A percentile compares a stretch with the other conserved stretches of the same genome.
Evolutionary conservation across 2,113 vertebrate species (phyloP).

Genomic region (Pterocles orientalis): DNA sequence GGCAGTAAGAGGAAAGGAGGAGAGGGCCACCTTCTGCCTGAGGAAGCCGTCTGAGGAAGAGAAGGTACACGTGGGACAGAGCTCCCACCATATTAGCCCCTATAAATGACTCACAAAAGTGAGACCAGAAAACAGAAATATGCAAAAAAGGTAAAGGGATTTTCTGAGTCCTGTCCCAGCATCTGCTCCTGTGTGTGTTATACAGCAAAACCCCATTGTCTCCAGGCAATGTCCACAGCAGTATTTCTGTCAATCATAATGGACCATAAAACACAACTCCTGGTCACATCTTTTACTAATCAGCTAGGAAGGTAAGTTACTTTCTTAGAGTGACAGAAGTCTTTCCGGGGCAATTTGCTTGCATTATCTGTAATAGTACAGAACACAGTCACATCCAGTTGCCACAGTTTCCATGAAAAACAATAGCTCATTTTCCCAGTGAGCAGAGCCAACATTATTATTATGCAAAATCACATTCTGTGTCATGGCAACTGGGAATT

Average conservation of each 20-base stretch:
- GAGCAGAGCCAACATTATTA: neutral
- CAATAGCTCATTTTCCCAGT: neutral
- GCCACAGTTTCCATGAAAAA: neutral
- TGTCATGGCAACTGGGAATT: constrained; percentile 7
- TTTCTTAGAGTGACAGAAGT: neutral
- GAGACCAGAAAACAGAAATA: neutral
- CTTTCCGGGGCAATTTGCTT: neutral
- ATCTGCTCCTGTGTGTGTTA: neutral
- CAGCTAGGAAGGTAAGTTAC: neutral
- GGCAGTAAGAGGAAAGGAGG: neutral
- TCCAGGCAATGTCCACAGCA: neutral
- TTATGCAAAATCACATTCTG: constrained; percentile 15
- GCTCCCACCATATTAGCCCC: neutral
- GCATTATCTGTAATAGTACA: neutral
- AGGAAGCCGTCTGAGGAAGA: neutral
- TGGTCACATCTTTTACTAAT: neutral
- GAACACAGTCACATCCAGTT: accelerated
- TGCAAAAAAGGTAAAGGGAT: neutral
- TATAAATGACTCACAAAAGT: neutral
- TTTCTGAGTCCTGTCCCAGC: accelerated
- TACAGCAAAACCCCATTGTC: neutral
- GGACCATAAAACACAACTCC: neutral
- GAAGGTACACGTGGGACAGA: neutral
- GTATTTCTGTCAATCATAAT: neutral
- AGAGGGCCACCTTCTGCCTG: neutral